Conservation (phyloP, 2,888 invertebrate species). For the Plebejus melissa region DNA sequence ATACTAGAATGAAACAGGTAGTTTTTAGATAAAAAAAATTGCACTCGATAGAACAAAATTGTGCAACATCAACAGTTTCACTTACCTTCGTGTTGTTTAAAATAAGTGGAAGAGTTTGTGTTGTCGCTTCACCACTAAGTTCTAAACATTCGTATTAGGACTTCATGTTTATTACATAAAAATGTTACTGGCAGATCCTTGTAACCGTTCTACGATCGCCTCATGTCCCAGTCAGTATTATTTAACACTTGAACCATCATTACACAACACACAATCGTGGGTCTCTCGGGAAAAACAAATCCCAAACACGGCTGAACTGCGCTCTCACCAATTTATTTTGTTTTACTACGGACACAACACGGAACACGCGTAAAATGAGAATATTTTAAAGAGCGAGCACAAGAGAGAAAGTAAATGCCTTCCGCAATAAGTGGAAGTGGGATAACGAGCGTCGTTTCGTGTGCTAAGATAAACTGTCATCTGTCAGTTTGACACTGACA, state of each 20-base stretch:
- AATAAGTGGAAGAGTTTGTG: constrained; percentile 3
- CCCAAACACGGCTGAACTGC: constrained; percentile 55
- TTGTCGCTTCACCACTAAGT: constrained; percentile 24
- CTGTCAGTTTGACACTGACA: constrained; percentile 31
- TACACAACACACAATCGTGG: constrained; percentile 40
- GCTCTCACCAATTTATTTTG: constrained; percentile 52
- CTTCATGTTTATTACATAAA: constrained; percentile 16
- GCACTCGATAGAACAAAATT: not conserved
- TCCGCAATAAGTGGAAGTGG: constrained; percentile 31
- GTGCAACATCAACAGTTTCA: constrained; percentile 24
- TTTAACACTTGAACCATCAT: constrained; percentile 20
- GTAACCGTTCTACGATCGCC: not conserved
- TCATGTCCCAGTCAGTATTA: constrained; percentile 2
- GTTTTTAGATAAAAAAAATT: not conserved
- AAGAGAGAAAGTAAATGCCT: constrained; percentile 30
- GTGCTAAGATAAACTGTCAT: constrained; percentile 1
- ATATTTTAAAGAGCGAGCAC: constrained; percentile 33
- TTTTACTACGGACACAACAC: constrained; percentile 38
- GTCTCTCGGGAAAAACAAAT: constrained; percentile 55
- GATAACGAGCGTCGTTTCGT: constrained; percentile 25
- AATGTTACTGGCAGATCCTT: constrained; percentile 16
- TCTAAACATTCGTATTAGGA: not conserved
- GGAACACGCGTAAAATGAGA: constrained; percentile 30
- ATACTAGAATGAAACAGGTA: not conserved
- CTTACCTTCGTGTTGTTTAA: constrained; percentile 20